These are phyloP conservation scores for Oceanodroma tethys DNA, from an alignment of 2,113 vertebrate genomes.

Conservation along the genomic window DNA sequence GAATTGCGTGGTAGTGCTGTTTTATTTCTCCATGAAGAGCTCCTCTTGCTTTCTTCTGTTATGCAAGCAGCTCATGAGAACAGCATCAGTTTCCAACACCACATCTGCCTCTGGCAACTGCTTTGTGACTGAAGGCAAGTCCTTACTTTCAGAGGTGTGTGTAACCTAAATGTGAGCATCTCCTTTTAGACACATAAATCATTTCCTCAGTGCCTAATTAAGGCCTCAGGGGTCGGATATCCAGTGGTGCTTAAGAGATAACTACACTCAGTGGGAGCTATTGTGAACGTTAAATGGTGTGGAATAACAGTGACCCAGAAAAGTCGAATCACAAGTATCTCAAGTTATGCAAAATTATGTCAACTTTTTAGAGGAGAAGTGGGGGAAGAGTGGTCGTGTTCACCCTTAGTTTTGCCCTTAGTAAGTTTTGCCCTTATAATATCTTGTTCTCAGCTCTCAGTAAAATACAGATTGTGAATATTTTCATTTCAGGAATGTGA, in stretches of 20 bases:
- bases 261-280: not conserved
- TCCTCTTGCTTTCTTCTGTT: not conserved
- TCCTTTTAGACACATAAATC: not conserved
- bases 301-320: conserved; percentile 9
- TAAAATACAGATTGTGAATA: not conserved
- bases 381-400: not conserved
- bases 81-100: not conserved
- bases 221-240: not conserved
- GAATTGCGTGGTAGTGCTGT: not conserved
- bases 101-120: not conserved
- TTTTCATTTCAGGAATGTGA: not conserved
- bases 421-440: not conserved
- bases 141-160: not conserved
- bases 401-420: not conserved
- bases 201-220: not conserved
- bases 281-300: not conserved
- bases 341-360: not conserved
- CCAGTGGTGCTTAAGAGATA: not conserved
- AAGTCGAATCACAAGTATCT: not conserved
- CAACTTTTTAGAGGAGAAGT: not conserved
- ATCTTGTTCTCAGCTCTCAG: not conserved
- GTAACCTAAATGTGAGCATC: not conserved
- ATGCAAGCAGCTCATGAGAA: not conserved
- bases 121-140: not conserved
- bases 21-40: not conserved